Base-by-base conservation (phyloP, 2,888 invertebrate genomes). In the Galerucella calmariensis region DNA sequence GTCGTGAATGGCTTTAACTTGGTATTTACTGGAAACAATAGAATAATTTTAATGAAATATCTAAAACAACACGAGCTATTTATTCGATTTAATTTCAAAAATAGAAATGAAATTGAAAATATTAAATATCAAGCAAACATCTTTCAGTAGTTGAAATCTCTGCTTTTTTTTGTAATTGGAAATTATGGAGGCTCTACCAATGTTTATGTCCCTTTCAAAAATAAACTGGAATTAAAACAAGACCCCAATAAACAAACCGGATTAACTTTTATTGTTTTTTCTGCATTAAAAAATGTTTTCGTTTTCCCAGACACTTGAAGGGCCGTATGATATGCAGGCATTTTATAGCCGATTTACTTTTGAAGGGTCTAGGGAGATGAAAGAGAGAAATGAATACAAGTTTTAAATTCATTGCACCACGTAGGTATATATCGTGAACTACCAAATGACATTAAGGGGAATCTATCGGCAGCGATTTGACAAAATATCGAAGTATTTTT, bases 181-280 rank as follows among this genome's bases (percentile, higher is more conserved):
- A 56, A 56, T 56, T 56, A 16, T 56, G 16, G 16, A 16, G 16
- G 56, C 9, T 56, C n/a, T 2, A 53, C 53, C 53, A 53, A 53
- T 16, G 9, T 10, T 10, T 56, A 20, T 56, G 1, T 2, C 44
- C 35, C 14, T 20, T 62, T 5, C 44, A 24, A 68, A 74, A 74
- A 74, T 51, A 58, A 56, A 44, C 56, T 58, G 61, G 67, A 74
- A 74, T 74, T 74, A 73, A 73, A 73, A 74, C 71, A 56, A 61
- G 59, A 51, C 70, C 44, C 58, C 51, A 48, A 56, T 35, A 71
- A 61, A 61, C 56, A 71, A 71, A 71, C 63, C 44, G 71, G 67
- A 74, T 74, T 71, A 70, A 71, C 68, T 74, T 70, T 74, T 74
- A 74, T 27, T 71, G 67, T 69, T 51, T 46, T 71, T 70, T 62